Evolutionary conservation across 2,888 invertebrate genomes (phyloP).

Genomic region (Tipula unca): DNA sequence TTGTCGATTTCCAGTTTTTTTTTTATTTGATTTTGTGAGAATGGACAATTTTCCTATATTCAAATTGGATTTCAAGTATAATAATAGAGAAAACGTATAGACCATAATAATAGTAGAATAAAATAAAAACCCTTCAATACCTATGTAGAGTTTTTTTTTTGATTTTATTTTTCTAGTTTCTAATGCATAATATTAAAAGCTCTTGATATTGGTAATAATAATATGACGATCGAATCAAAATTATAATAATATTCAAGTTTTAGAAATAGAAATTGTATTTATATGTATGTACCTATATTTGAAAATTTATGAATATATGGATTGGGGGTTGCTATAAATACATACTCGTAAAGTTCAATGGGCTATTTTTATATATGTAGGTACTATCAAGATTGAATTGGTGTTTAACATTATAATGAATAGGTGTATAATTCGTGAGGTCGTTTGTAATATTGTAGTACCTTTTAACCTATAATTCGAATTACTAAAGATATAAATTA

Average conservation of each 20-base stretch:
- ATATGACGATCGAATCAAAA: background rate
- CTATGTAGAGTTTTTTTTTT: background rate
- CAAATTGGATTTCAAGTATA: background rate
- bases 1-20: background rate
- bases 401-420: background rate
- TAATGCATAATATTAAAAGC: background rate
- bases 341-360: background rate
- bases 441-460: background rate
- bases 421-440: background rate
- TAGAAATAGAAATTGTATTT: background rate
- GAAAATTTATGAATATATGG: background rate
- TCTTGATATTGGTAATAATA: background rate
- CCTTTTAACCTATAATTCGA: too few species aligned
- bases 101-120: background rate
- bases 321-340: too few species aligned
- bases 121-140: background rate
- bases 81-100: background rate
- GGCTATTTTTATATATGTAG: background rate
- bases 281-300: too few species aligned
- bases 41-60: background rate
- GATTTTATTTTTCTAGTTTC: background rate
- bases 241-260: background rate
- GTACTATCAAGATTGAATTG: background rate
- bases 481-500: too few species aligned
- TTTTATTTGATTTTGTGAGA: background rate